Percentiles rank a stretch among this genome's conserved stretches.
Evolutionary conservation across 1,140 invertebrate genomes (phyloP).

Genomic region (Brachionus paranguensis): DNA sequence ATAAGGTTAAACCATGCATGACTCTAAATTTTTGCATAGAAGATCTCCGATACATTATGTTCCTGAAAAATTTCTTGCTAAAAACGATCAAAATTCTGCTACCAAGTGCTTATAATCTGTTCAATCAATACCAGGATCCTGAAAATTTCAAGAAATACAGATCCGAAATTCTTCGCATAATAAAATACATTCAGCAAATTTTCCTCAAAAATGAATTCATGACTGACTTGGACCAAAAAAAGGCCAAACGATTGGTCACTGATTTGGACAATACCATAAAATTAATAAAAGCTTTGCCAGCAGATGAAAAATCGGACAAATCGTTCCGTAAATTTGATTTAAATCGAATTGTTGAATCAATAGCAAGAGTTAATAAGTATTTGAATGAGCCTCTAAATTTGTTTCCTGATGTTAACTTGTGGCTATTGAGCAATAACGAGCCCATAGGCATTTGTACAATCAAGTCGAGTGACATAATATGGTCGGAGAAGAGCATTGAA

Average conservation of each 20-base stretch:
- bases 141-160: constrained; percentile 10
- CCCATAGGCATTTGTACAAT: constrained; percentile 29
- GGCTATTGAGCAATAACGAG: not conserved
- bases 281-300: not conserved
- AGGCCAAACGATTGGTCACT: not conserved
- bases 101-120: not conserved
- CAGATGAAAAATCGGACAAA: not conserved
- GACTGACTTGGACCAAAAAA: not conserved
- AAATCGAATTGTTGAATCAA: not conserved
- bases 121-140: not conserved
- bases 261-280: constrained; percentile 6
- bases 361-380: not conserved
- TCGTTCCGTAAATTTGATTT: constrained; percentile 6
- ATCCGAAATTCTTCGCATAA: not conserved
- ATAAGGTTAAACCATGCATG: constrained; percentile 22
- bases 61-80: not conserved
- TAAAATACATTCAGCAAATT: not conserved
- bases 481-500: not conserved
- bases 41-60: constrained; percentile 19
- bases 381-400: not conserved
- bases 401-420: constrained; percentile 39
- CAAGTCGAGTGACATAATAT: constrained; percentile 17
- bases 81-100: not conserved
- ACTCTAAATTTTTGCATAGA: constrained; percentile 28
- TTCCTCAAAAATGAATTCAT: not conserved